Evolutionary conservation across 92 coral and sea anemone species (phyloP), one percentile per base, ranked within the genome.

Genomic region (Palythoa heliodiscus): DNA sequence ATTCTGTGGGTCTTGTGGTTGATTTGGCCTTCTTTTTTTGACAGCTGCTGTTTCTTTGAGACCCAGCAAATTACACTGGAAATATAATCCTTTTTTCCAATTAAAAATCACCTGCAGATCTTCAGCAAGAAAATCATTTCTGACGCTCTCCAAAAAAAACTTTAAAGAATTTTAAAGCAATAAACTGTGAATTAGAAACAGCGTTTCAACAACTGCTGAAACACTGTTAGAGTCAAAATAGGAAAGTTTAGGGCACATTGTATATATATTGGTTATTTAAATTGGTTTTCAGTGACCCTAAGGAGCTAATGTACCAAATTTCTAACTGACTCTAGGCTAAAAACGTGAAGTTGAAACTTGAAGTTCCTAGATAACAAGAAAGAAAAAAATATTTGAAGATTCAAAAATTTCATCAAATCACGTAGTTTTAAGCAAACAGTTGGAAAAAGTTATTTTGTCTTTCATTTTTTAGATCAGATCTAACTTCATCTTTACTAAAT

Each of bases 41-140:
- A 40, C 74, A 80, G 73, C 72, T 80, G 73, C 11, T 40, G 43
- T 11, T 43, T 47, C 47, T 38, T 20, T 20, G 23, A 47, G 50
- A 40, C 11, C 0, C 58, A 4, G 37, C n/a, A 48, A 63, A 43
- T 67, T 10, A 80, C 14, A 38, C 72, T 11, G n/a, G 63, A 77
- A 77, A 77, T 43, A 61, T 43, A 69, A 79, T 79, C 63, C 74
- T 39, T 15, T 80, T 67, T 80, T 66, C 55, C 74, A 80, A 80
- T 64, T 80, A 80, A 15, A 7, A n/a, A 43, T 19, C 84, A 80
- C 74, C 73, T 80, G 84, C 63, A 25, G 70, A 2, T 43, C 11
- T 67, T 19, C 53, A 78, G 66, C 50, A 78, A 64, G 40, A 80
- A 29, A 20, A 70, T 29, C 14, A 53, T 47, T 76, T 15, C 38